These are phyloP conservation scores for Pyrocoelia pectoralis DNA, from an alignment of 2,888 invertebrate species.

Conservation along the genomic window DNA sequence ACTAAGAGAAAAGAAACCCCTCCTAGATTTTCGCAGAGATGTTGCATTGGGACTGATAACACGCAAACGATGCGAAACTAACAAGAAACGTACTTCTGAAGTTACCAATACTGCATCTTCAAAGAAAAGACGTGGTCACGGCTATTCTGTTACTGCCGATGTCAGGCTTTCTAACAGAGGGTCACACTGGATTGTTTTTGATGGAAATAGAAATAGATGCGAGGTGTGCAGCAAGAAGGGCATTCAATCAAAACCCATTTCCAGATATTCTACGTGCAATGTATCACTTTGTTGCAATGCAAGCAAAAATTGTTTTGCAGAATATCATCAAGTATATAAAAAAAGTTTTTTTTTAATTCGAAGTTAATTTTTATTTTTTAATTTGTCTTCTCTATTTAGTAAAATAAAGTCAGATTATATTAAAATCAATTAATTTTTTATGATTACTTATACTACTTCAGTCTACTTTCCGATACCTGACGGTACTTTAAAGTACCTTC, in stretches of 20 bases:
- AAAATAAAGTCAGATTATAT: not conserved
- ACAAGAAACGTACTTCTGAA: not conserved
- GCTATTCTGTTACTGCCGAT: not conserved
- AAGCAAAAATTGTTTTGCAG: not conserved
- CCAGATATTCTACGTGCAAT: not conserved
- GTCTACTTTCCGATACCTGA: too few relatives aligned
- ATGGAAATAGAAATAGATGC: not conserved
- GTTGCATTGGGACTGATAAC: constrained; percentile 1
- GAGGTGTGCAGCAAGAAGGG: not conserved
- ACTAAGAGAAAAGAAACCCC: not conserved
- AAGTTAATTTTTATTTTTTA: not conserved
- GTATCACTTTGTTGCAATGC: not conserved
- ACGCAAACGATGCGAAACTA: not conserved
- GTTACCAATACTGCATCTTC: not conserved
- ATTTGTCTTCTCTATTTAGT: not conserved
- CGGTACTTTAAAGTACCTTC: too few relatives aligned
- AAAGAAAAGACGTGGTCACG: not conserved
- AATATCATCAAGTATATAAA: not conserved
- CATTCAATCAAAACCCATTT: not conserved
- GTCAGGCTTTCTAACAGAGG: not conserved
- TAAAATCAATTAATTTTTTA: too few relatives aligned
- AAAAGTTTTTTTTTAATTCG: not conserved
- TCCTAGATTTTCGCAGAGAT: not conserved
- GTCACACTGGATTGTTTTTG: not conserved
- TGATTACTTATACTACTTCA: too few relatives aligned